Evolutionary conservation across 2,113 vertebrate genomes (phyloP), one percentile per base, ranked within the genome.

Genomic region (Eretmochelys imbricata): DNA sequence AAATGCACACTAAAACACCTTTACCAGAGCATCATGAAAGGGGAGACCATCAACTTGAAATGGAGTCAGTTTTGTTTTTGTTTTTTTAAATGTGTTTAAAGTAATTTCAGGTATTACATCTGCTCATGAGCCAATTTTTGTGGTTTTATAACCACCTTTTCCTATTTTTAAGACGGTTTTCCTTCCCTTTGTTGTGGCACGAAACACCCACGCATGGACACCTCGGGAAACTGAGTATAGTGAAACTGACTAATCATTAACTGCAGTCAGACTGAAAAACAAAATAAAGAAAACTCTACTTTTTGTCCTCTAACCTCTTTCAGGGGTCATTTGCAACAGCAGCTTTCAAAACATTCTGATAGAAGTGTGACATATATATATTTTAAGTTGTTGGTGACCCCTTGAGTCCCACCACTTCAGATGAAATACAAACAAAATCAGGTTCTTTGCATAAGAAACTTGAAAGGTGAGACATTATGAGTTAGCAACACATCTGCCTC

Each of bases 121-220:
- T 95, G 78, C 93, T 96, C 46, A 29, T 29, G 17, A 95, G 95
- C 87, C 76, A 94, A 89, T 98, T 97, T 88, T 82, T 96, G 89
- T 90, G 97, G 96, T 57, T 93, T 91, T 42, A 92, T 72, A 95
- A 14, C 80, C 94, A 82, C 57, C 80, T 54, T 94, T 89, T 88
- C 62, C 87, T 91, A 85, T 85, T 91, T 93, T 82, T 76, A 48
- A 14, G 22, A 92, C 88, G 1, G 4, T 54, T 79, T 89, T 84
- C 80, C 59, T 89, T 88, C 17, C 3, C 87, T 96, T 93, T 96
- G 79, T 84, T 96, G 95, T 80, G 88, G 94, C 82, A 2, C 0
- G 0, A 53, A 80, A 55, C 31, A 88, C 92, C 92, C 83, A 87
- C n/a, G 3, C 89, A 82, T 5, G 42, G 11, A 62, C 16, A 1